Base-by-base conservation (phyloP, 2,113 vertebrate species). In the Vulpes ferrilata region DNA sequence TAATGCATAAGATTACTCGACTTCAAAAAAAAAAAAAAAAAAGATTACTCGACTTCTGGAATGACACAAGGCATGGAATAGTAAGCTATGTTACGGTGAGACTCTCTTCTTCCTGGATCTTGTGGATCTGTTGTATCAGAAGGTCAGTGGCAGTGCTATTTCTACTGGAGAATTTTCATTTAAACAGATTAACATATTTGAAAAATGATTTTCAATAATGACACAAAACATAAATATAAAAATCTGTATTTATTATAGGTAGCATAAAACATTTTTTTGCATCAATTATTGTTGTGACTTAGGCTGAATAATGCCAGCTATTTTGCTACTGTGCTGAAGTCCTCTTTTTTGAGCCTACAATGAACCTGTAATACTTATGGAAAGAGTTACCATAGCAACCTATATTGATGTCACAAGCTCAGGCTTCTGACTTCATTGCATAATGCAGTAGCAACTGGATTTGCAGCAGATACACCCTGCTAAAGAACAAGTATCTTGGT, bases 381-480 rank as follows among this genome's bases (percentile, higher is more conserved):
- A 97, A 97, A 91, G 95, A 91, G 98, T 98, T 96, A 79, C 98
- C 95, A 98, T 98, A 96, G 98, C 97, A 98, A 98, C 98, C 95
- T 86, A 20, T 95, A 98, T 97, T 98, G 98, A 98, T 98, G 98
- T 98, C 98, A 98, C 97, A 94, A 96, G 95, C 98, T 93, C 97
- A 95, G 97, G 97, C 97, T 98, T 98, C 98, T 98, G 98, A 98
- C 98, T 98, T 98, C 97, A 98, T 97, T 98, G 98, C 97, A 98
- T 98, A 98, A 97, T 98, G 98, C 97, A 93, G 97, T 96, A 98
- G 97, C 95, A 95, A 98, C 92, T 97, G 94, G 96, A 97, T 98
- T 93, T 98, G 97, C 97, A 97, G 98, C 95, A 97, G 96, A 97
- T 91, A 91, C 97, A 93, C 94, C 90, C 97, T 96, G 97, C 97